Conservation (phyloP, 2,113 vertebrate species). For the Amia ocellicauda region DNA sequence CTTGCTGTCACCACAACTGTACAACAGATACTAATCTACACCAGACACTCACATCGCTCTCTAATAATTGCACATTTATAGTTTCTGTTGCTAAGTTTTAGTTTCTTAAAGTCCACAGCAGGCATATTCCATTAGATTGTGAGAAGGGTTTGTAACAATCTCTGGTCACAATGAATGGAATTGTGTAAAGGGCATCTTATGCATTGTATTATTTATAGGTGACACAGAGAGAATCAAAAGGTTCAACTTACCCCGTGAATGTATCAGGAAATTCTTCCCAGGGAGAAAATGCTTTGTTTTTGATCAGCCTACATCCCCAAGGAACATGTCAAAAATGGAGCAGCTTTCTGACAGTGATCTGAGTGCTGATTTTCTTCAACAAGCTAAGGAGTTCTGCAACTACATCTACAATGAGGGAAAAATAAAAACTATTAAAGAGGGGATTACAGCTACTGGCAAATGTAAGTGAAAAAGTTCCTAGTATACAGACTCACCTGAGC, state of each 20-base stretch:
- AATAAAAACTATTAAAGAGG: constrained; percentile 41
- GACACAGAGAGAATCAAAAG: not conserved
- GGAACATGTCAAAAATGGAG: constrained; percentile 31
- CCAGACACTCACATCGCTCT: too few relatives aligned
- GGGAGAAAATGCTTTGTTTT: constrained; percentile 42
- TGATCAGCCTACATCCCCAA: constrained; percentile 21
- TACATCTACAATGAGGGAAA: constrained; percentile 31
- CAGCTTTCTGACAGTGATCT: constrained; percentile 19
- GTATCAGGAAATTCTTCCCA: constrained; percentile 36
- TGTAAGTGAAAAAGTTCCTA: constrained; percentile 29
- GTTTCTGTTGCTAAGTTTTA: constrained; percentile 18
- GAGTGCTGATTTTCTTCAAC: constrained; percentile 35
- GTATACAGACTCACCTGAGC: not conserved
- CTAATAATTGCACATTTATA: too few relatives aligned
- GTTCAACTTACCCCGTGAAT: constrained; percentile 31
- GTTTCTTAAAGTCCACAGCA: constrained; percentile 9
- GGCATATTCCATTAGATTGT: too few relatives aligned
- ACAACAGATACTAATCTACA: too few relatives aligned
- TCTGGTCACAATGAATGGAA: too few relatives aligned
- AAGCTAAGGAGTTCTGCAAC: constrained; percentile 34
- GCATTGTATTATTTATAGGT: not conserved
- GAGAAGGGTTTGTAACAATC: too few relatives aligned
- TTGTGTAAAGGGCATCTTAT: not conserved
- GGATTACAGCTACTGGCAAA: constrained; percentile 30
- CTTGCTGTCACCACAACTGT: too few relatives aligned